Base-by-base conservation (phyloP, 2,113 vertebrate species). In the Henicopernis longicauda region DNA sequence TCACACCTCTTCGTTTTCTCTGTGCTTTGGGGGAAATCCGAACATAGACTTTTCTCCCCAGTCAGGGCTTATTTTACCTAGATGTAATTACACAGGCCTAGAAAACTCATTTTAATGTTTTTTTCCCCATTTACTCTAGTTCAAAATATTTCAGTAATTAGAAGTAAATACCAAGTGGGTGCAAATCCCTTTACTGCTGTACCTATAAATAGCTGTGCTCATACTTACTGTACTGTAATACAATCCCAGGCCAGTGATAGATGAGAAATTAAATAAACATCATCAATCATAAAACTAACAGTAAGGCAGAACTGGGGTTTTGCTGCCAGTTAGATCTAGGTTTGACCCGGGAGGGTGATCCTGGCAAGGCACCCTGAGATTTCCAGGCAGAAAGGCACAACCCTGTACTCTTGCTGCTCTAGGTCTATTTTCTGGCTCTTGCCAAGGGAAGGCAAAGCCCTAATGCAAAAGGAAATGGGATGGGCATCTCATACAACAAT, bases 401-500 rank as follows among this genome's bases (percentile, higher is more conserved):
- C 7, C 14, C 5, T 2, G 1, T n/a, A 11, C 11, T n/a, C 13
- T 23, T 54, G 19, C 47, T 73, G n/a, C 61, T 55, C 8, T 29
- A 27, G 32, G 31, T 20, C 38, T 63, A 8, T 42, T 63, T 87
- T 82, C n/a, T 0, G 0, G 3, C 18, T 67, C 32, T 65, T 3
- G 8, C 36, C 1, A 4, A 65, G 45, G 40, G 34, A 77, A 34
- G 40, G 55, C 21, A 47, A 77, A 78, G 36, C 40, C 18, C 20
- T 38, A 10, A 67, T 6, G 9, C 10, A 62, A 65, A 57, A 6
- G 18, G 20, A 29, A 79, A 74, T 6, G 29, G 36, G 27, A 49
- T 4, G 40, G 16, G 23, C 34, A 23, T 31, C 16, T 55, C 47
- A 26, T 36, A 77, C 0, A 1, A 16, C 34, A 70, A 20, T 0